Percentiles rank a stretch among this genome's conserved stretches.
Evolutionary conservation across 2,113 vertebrate species (phyloP).

Genomic region (Stigmatopora argus): DNA sequence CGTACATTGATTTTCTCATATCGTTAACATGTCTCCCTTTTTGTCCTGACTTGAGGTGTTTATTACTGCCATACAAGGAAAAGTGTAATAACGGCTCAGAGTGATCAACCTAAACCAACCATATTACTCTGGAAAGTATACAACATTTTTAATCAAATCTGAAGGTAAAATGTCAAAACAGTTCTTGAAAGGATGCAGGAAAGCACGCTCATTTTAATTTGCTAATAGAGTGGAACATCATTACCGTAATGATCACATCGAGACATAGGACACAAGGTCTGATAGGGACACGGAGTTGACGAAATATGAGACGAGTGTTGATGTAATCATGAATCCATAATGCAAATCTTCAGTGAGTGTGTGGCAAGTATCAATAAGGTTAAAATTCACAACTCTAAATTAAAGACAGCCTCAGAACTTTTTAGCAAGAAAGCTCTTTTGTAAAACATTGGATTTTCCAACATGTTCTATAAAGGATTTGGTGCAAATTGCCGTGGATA

Average conservation of each 20-base stretch:
- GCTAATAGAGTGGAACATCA: constrained; percentile 57
- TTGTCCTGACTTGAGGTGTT: constrained; percentile 57
- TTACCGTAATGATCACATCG: constrained; percentile 50
- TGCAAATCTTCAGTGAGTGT: constrained; percentile 17
- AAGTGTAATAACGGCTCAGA: constrained; percentile 50
- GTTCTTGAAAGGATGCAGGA: constrained; percentile 45
- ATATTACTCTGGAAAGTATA: constrained; percentile 50
- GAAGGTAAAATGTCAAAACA: constrained; percentile 55
- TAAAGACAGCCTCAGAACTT: constrained; percentile 14
- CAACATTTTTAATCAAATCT: constrained; percentile 61
- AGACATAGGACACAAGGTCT: constrained; percentile 37
- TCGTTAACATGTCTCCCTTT: constrained; percentile 56
- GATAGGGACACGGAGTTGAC: constrained; percentile 29
- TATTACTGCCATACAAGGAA: constrained; percentile 57
- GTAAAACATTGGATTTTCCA: not conserved
- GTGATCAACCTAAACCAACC: constrained; percentile 54
- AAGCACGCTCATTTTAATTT: constrained; percentile 57
- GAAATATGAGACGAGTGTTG: constrained; percentile 25
- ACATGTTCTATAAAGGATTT: too few species aligned
- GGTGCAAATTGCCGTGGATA: too few species aligned
- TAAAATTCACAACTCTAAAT: constrained; percentile 12
- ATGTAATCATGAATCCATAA: constrained; percentile 32
- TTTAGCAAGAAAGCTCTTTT: not conserved
- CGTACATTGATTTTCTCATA: constrained; percentile 60
- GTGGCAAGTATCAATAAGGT: constrained; percentile 11